These are phyloP conservation scores for Corythucha ciliata DNA, from an alignment of 2,888 invertebrate genomes.

Conservation along the genomic window DNA sequence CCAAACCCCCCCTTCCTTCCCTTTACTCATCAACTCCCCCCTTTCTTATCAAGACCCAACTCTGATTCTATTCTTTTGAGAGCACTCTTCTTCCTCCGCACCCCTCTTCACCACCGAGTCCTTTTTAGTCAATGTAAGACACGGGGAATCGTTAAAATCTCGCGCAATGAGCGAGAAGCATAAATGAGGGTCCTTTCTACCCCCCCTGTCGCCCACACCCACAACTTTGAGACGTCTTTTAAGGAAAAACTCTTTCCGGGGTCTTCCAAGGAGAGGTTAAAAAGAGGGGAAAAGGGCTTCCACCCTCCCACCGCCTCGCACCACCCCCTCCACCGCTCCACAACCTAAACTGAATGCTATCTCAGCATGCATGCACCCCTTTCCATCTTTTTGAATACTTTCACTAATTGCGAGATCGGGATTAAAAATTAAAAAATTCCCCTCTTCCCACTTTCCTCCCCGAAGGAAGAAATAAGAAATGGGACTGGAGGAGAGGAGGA, in stretches of 20 bases:
- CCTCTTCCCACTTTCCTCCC: too few relatives aligned
- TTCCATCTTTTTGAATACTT: slow-evolving; percentile 27
- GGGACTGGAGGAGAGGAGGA: slow-evolving; percentile 12
- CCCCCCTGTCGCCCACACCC: background rate
- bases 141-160: slow-evolving; percentile 34
- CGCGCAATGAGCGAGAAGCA: slow-evolving; percentile 34
- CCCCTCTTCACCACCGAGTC: slow-evolving; percentile 1
- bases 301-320: slow-evolving; percentile 4
- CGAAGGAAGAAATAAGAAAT: slow-evolving; percentile 5
- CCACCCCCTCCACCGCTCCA: background rate
- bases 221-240: slow-evolving; percentile 4
- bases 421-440: slow-evolving; percentile 30
- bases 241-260: slow-evolving; percentile 23
- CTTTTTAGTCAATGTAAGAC: too few relatives aligned
- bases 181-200: slow-evolving; percentile 24
- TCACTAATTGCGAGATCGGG: slow-evolving; percentile 33
- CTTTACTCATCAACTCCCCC: slow-evolving; percentile 14
- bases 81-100: background rate
- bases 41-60: slow-evolving; percentile 28
- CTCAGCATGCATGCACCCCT: slow-evolving; percentile 8
- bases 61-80: slow-evolving; percentile 21
- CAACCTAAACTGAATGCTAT: background rate
- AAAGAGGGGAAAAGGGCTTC: background rate
- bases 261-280: slow-evolving; percentile 14
- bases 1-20: slow-evolving; percentile 33